Base-by-base conservation (phyloP, 2,888 invertebrate species). In the Andricus curvator region DNA sequence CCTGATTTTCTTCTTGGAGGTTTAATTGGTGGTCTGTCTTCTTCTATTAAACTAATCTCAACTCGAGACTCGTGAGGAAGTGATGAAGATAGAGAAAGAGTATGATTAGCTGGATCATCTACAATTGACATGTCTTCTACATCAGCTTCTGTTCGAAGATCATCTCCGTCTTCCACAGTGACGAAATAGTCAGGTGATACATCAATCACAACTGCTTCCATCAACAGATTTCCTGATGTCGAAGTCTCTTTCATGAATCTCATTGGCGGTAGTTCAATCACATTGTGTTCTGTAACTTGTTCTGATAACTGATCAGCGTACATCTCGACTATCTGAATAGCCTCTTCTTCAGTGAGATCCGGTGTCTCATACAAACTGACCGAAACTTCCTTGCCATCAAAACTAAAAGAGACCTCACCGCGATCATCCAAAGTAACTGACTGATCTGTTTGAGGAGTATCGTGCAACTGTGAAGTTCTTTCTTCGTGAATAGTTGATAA, bases 141-240 rank as follows among this genome's bases (percentile, higher is more conserved):
- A 85, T 97, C 97, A 0, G 97, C 97, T 93, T 98, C 97, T 0
- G 98, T 98, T 78, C 97, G 94, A 82, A 97, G 93, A 90, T 97
- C 97, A 88, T 97, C 97, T 89, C 97, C 97, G 89, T 97, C 97
- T 86, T 96, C 96, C 4, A 95, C 95, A n/a, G 95, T 94, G 0
- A 95, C 94, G 88, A 97, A 97, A 88, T 97, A 97, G 85, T 97
- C 97, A 1, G 97, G 97, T 0, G 96, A 96, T 0, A 98, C 97
- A 85, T 98, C 98, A 78, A 98, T 97, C 20, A 98, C 96, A 41
- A 98, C 96, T 0, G 98, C 98, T 93, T 98, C 98, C 97, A 98
- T 97, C 0, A 97, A 92, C 1, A 98, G 93, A 90, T 97, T 97
- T 8, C 97, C 97, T 0, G 97, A 97, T 13, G 96, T 97, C 0